Conservation (phyloP, 2,113 vertebrate species). For the Seriola dumerili region DNA sequence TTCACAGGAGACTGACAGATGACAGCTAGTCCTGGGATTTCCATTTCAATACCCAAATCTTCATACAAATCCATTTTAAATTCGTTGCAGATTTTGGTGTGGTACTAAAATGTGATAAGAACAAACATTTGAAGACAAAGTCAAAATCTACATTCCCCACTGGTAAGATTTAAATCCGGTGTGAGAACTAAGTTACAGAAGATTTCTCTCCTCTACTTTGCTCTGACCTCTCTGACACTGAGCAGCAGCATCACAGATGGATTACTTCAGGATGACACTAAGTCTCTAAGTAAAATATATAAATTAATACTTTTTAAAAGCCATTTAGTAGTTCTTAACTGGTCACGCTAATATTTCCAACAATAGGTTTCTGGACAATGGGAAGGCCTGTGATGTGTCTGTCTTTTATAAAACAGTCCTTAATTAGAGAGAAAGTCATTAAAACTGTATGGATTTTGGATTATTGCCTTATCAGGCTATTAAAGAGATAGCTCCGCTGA, state of each 20-base stretch:
- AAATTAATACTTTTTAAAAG: constrained; percentile 60
- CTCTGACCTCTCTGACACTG: constrained; percentile 70
- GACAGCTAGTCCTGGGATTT: background rate
- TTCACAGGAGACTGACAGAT: constrained; percentile 9
- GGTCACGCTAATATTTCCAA: constrained; percentile 60
- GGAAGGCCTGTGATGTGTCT: constrained; percentile 48
- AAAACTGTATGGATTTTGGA: constrained; percentile 82
- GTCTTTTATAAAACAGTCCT: constrained; percentile 67
- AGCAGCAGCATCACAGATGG: constrained; percentile 38
- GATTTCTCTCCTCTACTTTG: constrained; percentile 59
- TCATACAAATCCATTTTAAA: constrained; percentile 9
- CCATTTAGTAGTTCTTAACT: constrained; percentile 48
- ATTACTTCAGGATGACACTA: constrained; percentile 51
- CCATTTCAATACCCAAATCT: background rate
- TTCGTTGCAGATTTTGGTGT: constrained; percentile 1
- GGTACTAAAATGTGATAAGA: background rate
- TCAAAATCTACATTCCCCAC: constrained; percentile 22
- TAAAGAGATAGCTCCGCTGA: constrained; percentile 75
- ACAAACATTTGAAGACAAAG: constrained; percentile 2
- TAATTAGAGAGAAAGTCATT: constrained; percentile 87
- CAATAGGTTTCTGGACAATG: constrained; percentile 75
- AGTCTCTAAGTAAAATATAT: constrained; percentile 42
- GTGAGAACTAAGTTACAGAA: constrained; percentile 64
- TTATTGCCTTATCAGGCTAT: constrained; percentile 83
- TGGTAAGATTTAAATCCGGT: constrained; percentile 51